Evolutionary conservation across 2,113 vertebrate genomes (phyloP), one percentile per base, ranked within the genome.

Genomic region (Dasyprocta punctata): DNA sequence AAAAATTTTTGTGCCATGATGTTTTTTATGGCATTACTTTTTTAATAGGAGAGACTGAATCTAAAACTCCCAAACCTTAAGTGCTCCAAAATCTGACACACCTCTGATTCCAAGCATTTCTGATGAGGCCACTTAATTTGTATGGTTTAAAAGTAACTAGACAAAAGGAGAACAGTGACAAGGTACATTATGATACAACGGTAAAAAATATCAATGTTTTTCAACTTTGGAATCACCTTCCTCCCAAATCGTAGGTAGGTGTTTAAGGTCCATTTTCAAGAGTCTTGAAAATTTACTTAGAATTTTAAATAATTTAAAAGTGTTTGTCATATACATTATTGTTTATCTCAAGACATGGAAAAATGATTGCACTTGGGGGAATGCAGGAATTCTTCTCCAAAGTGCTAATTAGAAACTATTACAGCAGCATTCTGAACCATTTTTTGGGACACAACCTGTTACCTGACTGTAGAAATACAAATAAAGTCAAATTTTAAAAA

Each of bases 271-370:
- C 54, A 94, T 38, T 85, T 26, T 63, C 19, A 90, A 73, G 61
- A 36, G 5, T 49, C 14, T 44, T 67, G 0, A 71, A 96, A 92
- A 90, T 20, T 80, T 80, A 86, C 7, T 60, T 5, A 75, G n/a
- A 80, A 86, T 86, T 88, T 90, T 58, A 89, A 49, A 78, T 60
- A 94, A 80, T 30, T 89, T 89, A 7, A 61, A 95, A 92, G 88
- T 73, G 88, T 56, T 91, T 95, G 33, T 3, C 71, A 49, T 13
- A 58, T 44, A 82, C 9, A 38, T 67, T n/a, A 63, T 0, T 89
- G 26, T 90, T 52, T 78, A 92, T 49, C 38, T 36, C 52, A 71
- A 92, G 82, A 81, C 20, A 93, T 85, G 19, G 92, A 92, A 93
- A 90, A 89, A 95, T 26, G 3, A 78, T 78, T 95, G 85, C 85